Evolutionary conservation across 2,888 invertebrate species (phyloP), one percentile per base, ranked within the genome.

Genomic region (Colletes collaris): DNA sequence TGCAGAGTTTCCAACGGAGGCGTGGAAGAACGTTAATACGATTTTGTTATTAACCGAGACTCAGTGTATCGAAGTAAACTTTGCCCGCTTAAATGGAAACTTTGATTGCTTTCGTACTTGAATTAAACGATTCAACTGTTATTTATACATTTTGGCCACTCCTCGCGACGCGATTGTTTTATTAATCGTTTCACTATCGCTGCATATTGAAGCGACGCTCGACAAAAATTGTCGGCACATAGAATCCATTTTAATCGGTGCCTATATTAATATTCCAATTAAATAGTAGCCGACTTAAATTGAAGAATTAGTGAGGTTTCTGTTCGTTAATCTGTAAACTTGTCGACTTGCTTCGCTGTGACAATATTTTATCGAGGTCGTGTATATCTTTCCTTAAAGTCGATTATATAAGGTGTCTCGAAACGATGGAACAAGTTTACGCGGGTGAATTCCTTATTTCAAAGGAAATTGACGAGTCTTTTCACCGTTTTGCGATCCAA

Each of bases 341-440:
- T 55, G 52, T 50, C 60, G 44, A n/a, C 19, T 56, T 53, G 3
- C 3, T 11, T 53, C 16, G 13, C 19, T 5, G 50, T n/a, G 19
- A 53, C 16, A 49, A 46, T 11, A 62, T 62, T 49, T 13, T 27
- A 62, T 19, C 27, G 62, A 62, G 55, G 55, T 55, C 55, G 55
- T 55, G 35, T 55, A 27, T 10, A 11, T 11, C 4, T 55, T 27
- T 19, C 10, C 11, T 6, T 16, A 1, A 10, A 6, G 40, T 40
- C 4, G 4, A 46, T 8, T 46, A 46, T 46, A 46, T 8, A 46
- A 8, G 3, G 44, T 46, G 44, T 46, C 10, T 46, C 10, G 8
- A 46, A 46, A 46, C 8, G 10, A 46, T 8, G 44, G 10, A 8
- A 46, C 44, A 46, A 46, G 44, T 8, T 8, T 1, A 46, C 6